These are phyloP conservation scores for Phyto melanocephala DNA, from an alignment of 2,888 invertebrate species.

Conservation along the genomic window DNA sequence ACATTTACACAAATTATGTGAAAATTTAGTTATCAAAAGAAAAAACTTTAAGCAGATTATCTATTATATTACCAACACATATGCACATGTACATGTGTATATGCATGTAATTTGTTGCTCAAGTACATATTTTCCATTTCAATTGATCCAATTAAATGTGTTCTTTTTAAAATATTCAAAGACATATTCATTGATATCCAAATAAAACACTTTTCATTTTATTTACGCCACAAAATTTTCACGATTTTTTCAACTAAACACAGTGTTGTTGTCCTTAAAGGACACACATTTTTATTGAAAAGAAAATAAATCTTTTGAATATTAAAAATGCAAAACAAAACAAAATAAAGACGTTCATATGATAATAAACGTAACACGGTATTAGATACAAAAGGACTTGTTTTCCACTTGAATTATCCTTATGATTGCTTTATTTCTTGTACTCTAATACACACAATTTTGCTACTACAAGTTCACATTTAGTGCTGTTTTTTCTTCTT, in stretches of 20 bases:
- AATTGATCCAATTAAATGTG: slow-evolving; percentile 39
- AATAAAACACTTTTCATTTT: slow-evolving; percentile 47
- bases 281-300: slow-evolving; percentile 14
- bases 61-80: neutral
- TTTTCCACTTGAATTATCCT: slow-evolving; percentile 72
- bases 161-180: neutral
- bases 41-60: neutral
- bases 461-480: neutral
- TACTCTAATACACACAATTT: slow-evolving; percentile 19
- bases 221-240: slow-evolving; percentile 22
- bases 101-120: too few species aligned
- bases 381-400: slow-evolving; percentile 69
- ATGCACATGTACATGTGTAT: too few species aligned
- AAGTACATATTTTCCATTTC: slow-evolving; percentile 35
- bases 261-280: slow-evolving; percentile 25
- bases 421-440: slow-evolving; percentile 69
- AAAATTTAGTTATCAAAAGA: neutral
- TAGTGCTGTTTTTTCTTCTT: neutral
- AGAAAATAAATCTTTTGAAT: slow-evolving; percentile 36
- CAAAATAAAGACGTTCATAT: too few species aligned
- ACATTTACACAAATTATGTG: neutral
- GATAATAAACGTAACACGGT: slow-evolving; percentile 26
- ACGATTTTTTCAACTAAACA: neutral
- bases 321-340: slow-evolving; percentile 13
- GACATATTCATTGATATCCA: neutral